phyloP scores from a whole-genome alignment of 2,888 invertebrate species.

The Tholera decimalis region DNA sequence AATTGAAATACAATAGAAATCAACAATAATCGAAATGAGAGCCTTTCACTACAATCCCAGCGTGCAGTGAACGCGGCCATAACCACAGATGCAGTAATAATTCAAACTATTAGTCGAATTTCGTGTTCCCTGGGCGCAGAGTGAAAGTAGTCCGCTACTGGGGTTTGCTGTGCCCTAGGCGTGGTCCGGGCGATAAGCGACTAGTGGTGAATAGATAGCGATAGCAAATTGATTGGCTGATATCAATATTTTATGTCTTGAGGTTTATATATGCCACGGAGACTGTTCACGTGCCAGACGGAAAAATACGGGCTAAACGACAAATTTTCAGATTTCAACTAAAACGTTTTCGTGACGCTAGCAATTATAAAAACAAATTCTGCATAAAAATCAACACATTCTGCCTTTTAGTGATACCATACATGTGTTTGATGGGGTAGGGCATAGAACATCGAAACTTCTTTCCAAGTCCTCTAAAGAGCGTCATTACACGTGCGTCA shows the following conservation, averaged over 20 bases:
- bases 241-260: neutral
- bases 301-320: neutral
- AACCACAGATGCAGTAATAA: slow-evolving; percentile 79
- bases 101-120: slow-evolving; percentile 90
- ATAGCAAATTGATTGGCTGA: neutral
- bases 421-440: too few relatives aligned
- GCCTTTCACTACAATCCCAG: slow-evolving; percentile 76
- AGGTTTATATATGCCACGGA: neutral
- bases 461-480: too few relatives aligned
- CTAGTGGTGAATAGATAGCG: slow-evolving; percentile 29
- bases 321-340: neutral
- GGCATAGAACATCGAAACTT: too few relatives aligned
- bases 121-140: slow-evolving; percentile 84
- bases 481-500: too few relatives aligned
- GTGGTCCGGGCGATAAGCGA: slow-evolving; percentile 59
- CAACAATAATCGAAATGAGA: slow-evolving; percentile 60
- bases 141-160: slow-evolving; percentile 90
- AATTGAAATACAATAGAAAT: slow-evolving; percentile 68
- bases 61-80: slow-evolving; percentile 67
- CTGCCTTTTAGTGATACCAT: too few relatives aligned
- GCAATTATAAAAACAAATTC: too few relatives aligned
- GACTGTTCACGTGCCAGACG: neutral
- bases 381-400: too few relatives aligned
- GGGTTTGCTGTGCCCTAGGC: slow-evolving; percentile 79
- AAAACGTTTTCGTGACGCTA: neutral